Conservation (phyloP, 1,140 invertebrate species). For the Agrilus planipennis region DNA sequence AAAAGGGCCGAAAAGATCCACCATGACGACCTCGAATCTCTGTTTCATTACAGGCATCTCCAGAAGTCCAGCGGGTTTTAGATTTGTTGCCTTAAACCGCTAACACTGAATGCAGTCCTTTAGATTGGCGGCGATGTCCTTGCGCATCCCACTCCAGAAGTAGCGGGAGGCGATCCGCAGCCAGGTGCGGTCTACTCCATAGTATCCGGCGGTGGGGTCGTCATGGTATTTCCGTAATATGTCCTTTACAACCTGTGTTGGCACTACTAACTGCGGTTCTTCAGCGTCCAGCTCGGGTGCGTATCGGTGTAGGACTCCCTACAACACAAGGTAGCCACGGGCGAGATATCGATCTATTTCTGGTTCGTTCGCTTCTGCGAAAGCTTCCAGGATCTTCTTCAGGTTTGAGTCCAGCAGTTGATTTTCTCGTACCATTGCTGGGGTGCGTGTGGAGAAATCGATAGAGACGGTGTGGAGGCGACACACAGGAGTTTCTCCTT, state of each 20-base stretch:
- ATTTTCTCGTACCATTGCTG: constrained; percentile 15
- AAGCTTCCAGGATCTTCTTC: constrained; percentile 16
- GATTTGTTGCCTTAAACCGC: constrained; percentile 13
- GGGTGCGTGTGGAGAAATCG: constrained; percentile 16
- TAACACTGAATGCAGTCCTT: constrained; percentile 15
- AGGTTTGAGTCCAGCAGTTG: constrained; percentile 21
- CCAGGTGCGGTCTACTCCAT: constrained; percentile 21
- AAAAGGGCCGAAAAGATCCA: constrained; percentile 28
- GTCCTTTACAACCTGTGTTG: constrained; percentile 4
- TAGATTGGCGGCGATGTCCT: constrained; percentile 11
- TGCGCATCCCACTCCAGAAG: constrained; percentile 18
- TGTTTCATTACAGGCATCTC: constrained; percentile 11
- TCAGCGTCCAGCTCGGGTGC: constrained; percentile 12
- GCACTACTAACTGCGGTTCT: constrained; percentile 16
- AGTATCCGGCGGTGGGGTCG: constrained; percentile 20
- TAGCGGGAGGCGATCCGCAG: constrained; percentile 15
- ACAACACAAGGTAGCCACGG: constrained; percentile 16
- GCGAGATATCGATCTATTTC: background rate
- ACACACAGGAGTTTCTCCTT: constrained; percentile 12
- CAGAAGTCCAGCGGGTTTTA: constrained; percentile 15
- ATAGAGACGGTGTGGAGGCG: constrained; percentile 14
- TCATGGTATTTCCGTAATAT: constrained; percentile 19
- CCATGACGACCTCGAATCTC: constrained; percentile 22
- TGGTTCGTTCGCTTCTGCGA: constrained; percentile 9
- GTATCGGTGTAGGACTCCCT: constrained; percentile 20